phyloP scores from a whole-genome alignment of 2,797 vertebrate genomes.

The Myripristis murdjan region DNA sequence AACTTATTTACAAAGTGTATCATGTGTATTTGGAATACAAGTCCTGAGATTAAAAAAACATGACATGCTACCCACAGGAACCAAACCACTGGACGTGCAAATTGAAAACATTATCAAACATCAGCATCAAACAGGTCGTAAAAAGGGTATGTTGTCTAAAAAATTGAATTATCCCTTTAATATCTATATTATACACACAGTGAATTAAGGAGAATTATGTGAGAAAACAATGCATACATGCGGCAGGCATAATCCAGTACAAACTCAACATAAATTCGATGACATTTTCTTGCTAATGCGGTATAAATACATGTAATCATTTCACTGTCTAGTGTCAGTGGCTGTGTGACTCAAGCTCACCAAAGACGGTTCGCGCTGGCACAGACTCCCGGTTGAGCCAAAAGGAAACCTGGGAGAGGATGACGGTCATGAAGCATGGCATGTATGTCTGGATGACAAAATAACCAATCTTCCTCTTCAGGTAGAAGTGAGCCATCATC shows the following conservation, averaged over 20 bases:
- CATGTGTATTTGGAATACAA: too few species aligned
- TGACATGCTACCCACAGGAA: too few species aligned
- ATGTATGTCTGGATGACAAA: constrained; percentile 99
- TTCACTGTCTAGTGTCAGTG: not conserved
- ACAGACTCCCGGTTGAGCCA: constrained; percentile 99
- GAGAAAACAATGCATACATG: not conserved
- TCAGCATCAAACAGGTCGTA: too few species aligned
- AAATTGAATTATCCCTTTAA: too few species aligned
- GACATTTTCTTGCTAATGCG: not conserved
- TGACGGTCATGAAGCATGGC: constrained; percentile 99
- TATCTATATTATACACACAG: constrained; percentile 18
- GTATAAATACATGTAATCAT: not conserved
- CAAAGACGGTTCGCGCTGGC: constrained; percentile 97
- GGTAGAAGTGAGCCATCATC: constrained; percentile 98
- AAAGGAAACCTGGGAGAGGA: constrained; percentile 97
- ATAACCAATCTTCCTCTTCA: constrained; percentile 99
- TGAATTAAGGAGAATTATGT: constrained; percentile 4
- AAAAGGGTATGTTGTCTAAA: too few species aligned
- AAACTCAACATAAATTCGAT: too few species aligned
- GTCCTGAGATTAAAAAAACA: too few species aligned
- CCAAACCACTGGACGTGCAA: too few species aligned
- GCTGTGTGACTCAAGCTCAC: constrained; percentile 83
- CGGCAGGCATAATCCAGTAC: not conserved
- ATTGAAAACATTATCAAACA: too few species aligned
- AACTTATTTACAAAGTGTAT: too few species aligned